Evolutionary conservation across 2,797 vertebrate genomes (phyloP), one percentile per base, ranked within the genome.

Genomic region (Lepilemur ruficaudatus): DNA sequence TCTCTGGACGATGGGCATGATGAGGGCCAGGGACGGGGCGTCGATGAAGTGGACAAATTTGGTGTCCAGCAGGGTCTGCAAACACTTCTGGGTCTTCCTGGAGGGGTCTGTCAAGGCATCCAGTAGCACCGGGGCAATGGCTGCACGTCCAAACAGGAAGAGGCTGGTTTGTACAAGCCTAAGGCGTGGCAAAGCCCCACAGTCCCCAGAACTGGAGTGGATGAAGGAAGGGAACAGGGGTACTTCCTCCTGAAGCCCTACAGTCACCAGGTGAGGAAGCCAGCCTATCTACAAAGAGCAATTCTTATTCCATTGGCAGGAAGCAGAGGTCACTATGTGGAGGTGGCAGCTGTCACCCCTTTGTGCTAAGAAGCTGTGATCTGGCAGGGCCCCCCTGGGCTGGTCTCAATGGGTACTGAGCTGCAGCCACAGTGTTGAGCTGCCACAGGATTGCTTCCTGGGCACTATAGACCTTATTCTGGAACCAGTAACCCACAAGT

Each of bases 11-110:
- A 99, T 99, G 61, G 99, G 99, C 99, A 99, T 99, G 98, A 99
- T 99, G 95, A 99, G 99, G 15, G 99, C 99, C 89, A 99, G 98
- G 6, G 99, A 99, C 0, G 99, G 99, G 0, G 99, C 99, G 1
- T 99, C 99, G 0, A 99, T 99, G 98, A 99, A 99, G 98, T 99
- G 99, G 28, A 99, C 99, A 98, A 99, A 99, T 97, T 99, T 99
- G 87, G 99, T 99, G 97, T 99, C 99, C 96, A 99, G 98, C 52
- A 99, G 98, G 1, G 99, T 99, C 98, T 99, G 99, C 98, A 99
- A 99, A 97, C 99, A 99, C 57, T 99, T 99, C 94, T 99, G 99
- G 2, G 99, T 99, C 98, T 98, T 99, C 94, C 99, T 99, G 80
- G 99, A 99, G 0, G 99, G 99, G 86, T 99, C 99, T 0, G 99